These are phyloP conservation scores for Anthonomus grandis DNA, from an alignment of 1,140 invertebrate species.

Conservation along the genomic window DNA sequence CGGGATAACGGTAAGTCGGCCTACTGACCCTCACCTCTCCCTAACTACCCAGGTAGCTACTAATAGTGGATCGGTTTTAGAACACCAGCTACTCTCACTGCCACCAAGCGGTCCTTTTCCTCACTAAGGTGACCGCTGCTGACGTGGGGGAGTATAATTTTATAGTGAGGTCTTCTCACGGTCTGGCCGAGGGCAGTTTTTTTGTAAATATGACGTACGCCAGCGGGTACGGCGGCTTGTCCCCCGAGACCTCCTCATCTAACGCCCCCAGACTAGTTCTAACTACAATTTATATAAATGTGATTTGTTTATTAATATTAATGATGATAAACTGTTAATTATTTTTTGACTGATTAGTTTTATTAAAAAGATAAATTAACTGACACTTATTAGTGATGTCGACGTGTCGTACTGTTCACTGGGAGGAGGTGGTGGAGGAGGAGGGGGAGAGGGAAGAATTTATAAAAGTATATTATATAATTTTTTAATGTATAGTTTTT, in stretches of 20 bases:
- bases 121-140: conserved; percentile 48
- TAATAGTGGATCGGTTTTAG: conserved; percentile 37
- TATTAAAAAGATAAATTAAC: conserved; percentile 6
- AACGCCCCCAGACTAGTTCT: conserved; percentile 15
- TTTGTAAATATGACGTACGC: conserved; percentile 56
- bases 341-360: conserved; percentile 28
- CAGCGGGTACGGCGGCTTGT: conserved; percentile 42
- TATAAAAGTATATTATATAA: conserved; percentile 21
- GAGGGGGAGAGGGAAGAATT: no score
- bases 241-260: conserved; percentile 27
- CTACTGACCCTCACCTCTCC: no score
- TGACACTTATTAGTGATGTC: no score
- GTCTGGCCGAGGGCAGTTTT: conserved; percentile 53
- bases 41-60: neutral
- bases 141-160: conserved; percentile 56
- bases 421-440: no score
- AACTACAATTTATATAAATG: conserved; percentile 42
- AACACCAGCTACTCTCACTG: conserved; percentile 50
- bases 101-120: conserved; percentile 52
- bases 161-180: conserved; percentile 52
- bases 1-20: conserved; percentile 45
- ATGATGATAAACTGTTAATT: conserved; percentile 28
- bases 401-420: neutral
- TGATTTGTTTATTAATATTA: conserved; percentile 41
- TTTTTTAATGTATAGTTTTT: conserved; percentile 46